A percentile compares a stretch with the other conserved stretches of the same genome.
Evolutionary conservation across 1,140 invertebrate genomes (phyloP).

Genomic region (Drosophila guanche): DNA sequence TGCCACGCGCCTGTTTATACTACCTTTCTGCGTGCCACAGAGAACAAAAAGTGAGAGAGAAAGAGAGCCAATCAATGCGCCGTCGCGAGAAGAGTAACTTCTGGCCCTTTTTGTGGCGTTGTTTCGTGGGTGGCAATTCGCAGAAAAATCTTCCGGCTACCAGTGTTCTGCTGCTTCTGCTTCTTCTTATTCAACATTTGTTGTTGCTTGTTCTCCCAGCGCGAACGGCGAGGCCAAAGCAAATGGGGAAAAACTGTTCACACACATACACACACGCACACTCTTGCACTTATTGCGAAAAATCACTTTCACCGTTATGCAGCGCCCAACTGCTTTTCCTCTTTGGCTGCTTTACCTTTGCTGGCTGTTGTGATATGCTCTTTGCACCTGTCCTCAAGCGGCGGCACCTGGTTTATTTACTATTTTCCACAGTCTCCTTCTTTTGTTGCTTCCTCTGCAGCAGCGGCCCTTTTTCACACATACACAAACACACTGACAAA

Average conservation of each 20-base stretch:
- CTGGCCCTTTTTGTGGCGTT: constrained; percentile 48
- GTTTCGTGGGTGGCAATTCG: constrained; percentile 49
- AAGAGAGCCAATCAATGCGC: constrained; percentile 10
- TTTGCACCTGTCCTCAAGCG: constrained; percentile 28
- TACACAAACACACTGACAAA: constrained; percentile 45
- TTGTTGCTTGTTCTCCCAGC: constrained; percentile 26
- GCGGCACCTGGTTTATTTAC: constrained; percentile 35
- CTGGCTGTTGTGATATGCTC: constrained; percentile 4
- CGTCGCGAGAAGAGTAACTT: constrained; percentile 35
- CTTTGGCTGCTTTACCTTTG: constrained; percentile 38
- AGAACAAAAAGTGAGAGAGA: not conserved
- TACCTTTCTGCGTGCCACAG: constrained; percentile 1
- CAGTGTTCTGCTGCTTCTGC: not conserved
- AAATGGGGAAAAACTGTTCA: too few relatives aligned
- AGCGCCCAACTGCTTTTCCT: constrained; percentile 38
- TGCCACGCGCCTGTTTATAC: constrained; percentile 42
- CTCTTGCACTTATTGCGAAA: constrained; percentile 10
- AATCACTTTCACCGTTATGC: constrained; percentile 39
- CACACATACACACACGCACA: constrained; percentile 10
- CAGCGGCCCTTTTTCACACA: constrained; percentile 27
- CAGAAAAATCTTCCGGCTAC: constrained; percentile 49
- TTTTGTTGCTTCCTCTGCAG: constrained; percentile 24
- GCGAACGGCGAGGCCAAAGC: too few relatives aligned
- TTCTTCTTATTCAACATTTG: constrained; percentile 58
- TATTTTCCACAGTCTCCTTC: constrained; percentile 41